Conservation (phyloP, 2,113 vertebrate species). For the Nipponia nippon region DNA sequence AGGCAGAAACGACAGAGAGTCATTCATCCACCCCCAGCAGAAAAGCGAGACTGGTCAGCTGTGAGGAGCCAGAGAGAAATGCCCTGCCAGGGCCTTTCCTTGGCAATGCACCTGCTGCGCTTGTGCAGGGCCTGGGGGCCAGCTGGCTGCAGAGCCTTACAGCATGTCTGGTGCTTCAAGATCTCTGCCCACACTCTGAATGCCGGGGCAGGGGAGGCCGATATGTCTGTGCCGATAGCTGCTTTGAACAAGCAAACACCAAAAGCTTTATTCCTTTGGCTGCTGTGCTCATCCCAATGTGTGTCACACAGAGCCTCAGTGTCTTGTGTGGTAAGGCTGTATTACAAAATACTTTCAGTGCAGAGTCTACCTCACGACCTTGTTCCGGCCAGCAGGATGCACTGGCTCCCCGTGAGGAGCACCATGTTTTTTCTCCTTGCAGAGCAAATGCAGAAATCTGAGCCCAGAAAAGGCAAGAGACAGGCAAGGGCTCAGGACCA, state of each 20-base stretch:
- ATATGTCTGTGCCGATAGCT: not conserved
- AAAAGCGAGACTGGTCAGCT: not conserved
- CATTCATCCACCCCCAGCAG: not conserved
- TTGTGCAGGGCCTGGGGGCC: not conserved
- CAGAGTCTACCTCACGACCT: not conserved
- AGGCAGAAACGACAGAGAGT: not conserved
- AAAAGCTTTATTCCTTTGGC: not conserved
- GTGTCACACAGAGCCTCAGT: not conserved
- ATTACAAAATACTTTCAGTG: not conserved
- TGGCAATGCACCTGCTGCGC: not conserved
- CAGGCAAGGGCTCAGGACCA: not conserved
- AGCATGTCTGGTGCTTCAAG: not conserved
- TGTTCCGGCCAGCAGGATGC: not conserved
- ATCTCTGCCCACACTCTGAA: not conserved
- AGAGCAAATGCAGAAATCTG: not conserved
- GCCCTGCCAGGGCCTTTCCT: not conserved
- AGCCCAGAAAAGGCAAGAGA: not conserved
- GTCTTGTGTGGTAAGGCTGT: not conserved
- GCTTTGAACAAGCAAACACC: not conserved
- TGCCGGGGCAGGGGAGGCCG: accelerated
- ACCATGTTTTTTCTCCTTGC: not conserved
- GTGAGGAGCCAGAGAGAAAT: not conserved
- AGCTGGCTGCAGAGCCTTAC: not conserved
- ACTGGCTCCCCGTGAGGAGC: not conserved
- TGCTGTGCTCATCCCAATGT: not conserved